Conservation (phyloP, 2,888 invertebrate genomes). For the Lacanobia wlatinum region DNA sequence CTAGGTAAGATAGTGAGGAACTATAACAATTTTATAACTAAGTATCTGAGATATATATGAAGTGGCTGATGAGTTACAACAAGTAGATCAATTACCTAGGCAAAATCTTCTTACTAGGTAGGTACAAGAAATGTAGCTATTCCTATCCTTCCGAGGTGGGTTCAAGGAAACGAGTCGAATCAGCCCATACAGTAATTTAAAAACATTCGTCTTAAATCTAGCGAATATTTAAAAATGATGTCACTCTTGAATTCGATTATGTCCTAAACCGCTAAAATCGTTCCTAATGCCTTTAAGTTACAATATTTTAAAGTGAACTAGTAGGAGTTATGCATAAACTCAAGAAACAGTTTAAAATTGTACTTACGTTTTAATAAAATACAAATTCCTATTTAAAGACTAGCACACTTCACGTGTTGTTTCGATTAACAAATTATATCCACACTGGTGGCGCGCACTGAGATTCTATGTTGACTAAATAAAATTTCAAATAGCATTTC, state of each 20-base stretch:
- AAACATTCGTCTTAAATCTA: not conserved
- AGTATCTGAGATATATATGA: too few species aligned
- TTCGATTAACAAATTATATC: slow-evolving; percentile 19
- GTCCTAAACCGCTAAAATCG: not conserved
- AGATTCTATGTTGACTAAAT: slow-evolving; percentile 66
- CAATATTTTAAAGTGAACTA: not conserved
- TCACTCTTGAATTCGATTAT: slow-evolving; percentile 6
- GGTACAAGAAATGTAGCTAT: too few species aligned
- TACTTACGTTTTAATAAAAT: slow-evolving; percentile 48
- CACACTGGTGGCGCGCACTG: slow-evolving; percentile 46
- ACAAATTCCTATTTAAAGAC: slow-evolving; percentile 54
- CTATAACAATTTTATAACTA: too few species aligned
- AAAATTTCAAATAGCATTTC: slow-evolving; percentile 63
- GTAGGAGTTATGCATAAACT: not conserved
- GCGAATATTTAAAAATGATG: slow-evolving; percentile 36
- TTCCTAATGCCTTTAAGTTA: not conserved
- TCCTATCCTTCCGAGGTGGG: too few species aligned
- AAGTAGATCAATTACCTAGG: too few species aligned
- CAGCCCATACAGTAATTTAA: too few species aligned
- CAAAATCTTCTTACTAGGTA: too few species aligned
- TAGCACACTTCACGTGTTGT: slow-evolving; percentile 52
- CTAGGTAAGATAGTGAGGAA: too few species aligned
- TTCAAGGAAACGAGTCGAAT: too few species aligned
- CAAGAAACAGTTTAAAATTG: not conserved
- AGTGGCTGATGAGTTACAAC: not conserved